Conservation (phyloP, 2,797 vertebrate genomes). For the Amblyopsis hoosieri region DNA sequence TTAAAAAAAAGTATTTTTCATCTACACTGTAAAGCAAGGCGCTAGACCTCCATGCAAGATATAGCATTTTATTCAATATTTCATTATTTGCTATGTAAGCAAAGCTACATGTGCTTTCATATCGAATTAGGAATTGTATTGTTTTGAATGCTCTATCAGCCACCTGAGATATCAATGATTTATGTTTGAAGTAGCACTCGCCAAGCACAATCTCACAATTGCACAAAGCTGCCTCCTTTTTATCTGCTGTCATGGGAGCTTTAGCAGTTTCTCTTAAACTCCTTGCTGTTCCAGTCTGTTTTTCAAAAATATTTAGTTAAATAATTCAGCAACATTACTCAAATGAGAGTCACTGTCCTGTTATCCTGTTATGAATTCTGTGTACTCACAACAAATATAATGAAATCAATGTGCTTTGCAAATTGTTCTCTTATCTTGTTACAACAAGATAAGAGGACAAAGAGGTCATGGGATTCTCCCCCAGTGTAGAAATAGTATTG, state of each 20-base stretch:
- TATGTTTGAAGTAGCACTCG: constrained; percentile 51
- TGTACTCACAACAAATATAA: constrained; percentile 9
- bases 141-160: constrained; percentile 53
- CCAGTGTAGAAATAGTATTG: neutral
- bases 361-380: constrained; percentile 27
- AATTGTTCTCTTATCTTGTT: neutral
- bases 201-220: constrained; percentile 37
- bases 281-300: neutral
- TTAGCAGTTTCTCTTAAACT: constrained; percentile 34
- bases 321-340: constrained; percentile 46
- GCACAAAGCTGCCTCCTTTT: constrained; percentile 48
- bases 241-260: constrained; percentile 51
- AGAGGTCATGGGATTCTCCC: constrained; percentile 1
- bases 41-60: neutral
- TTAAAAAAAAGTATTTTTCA: no score
- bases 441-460: neutral
- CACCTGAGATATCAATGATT: constrained; percentile 62
- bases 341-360: constrained; percentile 30
- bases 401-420: constrained; percentile 10
- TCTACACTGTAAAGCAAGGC: no score
- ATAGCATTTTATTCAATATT: constrained; percentile 26
- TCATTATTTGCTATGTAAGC: constrained; percentile 30
- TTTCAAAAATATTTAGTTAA: constrained; percentile 39
- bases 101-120: constrained; percentile 44
- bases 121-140: constrained; percentile 61